Percentiles rank a stretch among this genome's conserved stretches.
Conservation (phyloP, 2,113 vertebrate genomes). For the Pao palembangensis region DNA sequence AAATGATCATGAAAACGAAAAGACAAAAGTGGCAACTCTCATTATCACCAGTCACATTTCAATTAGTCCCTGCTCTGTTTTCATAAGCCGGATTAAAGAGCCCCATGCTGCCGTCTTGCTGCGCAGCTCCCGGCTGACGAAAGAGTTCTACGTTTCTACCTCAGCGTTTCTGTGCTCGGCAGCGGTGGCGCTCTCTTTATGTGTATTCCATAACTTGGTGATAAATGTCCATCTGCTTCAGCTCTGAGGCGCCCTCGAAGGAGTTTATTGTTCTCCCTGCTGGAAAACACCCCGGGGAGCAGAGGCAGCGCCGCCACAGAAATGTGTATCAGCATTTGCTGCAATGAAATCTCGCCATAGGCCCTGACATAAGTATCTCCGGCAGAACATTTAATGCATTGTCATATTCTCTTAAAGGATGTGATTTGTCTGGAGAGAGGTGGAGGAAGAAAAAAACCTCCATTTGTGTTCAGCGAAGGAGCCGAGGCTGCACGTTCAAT, state of each 20-base stretch:
- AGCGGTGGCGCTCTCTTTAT: slow-evolving; percentile 15
- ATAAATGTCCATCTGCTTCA: slow-evolving; percentile 35
- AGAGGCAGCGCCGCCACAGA: slow-evolving; percentile 14
- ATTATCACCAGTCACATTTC: neutral
- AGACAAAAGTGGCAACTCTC: slow-evolving; percentile 1
- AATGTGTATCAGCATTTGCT: slow-evolving; percentile 28
- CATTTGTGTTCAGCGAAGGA: slow-evolving; percentile 14
- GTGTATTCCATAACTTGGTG: slow-evolving; percentile 24
- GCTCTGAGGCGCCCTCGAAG: slow-evolving; percentile 7
- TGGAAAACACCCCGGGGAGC: slow-evolving; percentile 24
- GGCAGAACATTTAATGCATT: slow-evolving; percentile 43
- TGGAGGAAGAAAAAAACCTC: slow-evolving; percentile 12
- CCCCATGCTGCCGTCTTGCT: neutral
- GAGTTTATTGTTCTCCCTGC: slow-evolving; percentile 18
- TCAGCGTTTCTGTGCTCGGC: slow-evolving; percentile 20
- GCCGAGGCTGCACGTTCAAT: neutral
- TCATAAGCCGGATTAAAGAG: slow-evolving; percentile 7
- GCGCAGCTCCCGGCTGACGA: slow-evolving; percentile 9
- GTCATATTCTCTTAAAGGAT: slow-evolving; percentile 19
- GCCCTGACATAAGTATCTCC: slow-evolving; percentile 27
- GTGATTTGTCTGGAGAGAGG: slow-evolving; percentile 22
- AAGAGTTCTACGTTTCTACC: slow-evolving; percentile 15
- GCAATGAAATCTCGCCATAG: slow-evolving; percentile 22
- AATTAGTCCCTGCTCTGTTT: slow-evolving; percentile 1
- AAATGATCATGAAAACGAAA: neutral